Conservation (phyloP, 2,797 vertebrate genomes). For the Catostomus latipinnis region DNA sequence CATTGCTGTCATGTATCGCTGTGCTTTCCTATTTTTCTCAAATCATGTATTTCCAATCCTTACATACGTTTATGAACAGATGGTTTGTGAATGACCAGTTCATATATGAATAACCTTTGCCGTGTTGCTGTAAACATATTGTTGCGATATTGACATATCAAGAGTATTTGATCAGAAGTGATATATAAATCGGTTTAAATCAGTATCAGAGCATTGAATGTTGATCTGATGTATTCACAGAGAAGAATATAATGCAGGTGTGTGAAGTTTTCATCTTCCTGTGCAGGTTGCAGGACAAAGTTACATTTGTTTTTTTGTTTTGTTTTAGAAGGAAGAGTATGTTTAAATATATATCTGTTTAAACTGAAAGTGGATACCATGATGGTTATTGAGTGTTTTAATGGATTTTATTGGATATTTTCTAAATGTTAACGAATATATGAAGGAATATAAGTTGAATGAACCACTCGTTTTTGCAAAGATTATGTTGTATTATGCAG, state of each 20-base stretch:
- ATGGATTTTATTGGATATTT: background rate
- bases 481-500: background rate
- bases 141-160: constrained; percentile 5
- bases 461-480: background rate
- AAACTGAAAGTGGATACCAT: background rate
- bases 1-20: constrained; percentile 70
- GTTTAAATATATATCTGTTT: background rate
- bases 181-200: background rate
- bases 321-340: background rate
- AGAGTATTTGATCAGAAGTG: background rate
- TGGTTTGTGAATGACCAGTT: background rate
- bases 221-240: background rate
- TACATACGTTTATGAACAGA: background rate
- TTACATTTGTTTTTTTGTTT: background rate
- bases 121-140: background rate
- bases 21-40: constrained; percentile 49
- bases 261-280: background rate
- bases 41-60: constrained; percentile 23
- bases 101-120: background rate
- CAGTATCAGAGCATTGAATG: background rate
- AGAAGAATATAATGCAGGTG: background rate
- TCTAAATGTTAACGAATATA: background rate
- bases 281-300: constrained; percentile 27
- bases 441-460: background rate
- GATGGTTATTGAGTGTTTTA: background rate